Conservation (phyloP, 1,140 invertebrate species). For the Stenopsyche tienmushanensis region DNA sequence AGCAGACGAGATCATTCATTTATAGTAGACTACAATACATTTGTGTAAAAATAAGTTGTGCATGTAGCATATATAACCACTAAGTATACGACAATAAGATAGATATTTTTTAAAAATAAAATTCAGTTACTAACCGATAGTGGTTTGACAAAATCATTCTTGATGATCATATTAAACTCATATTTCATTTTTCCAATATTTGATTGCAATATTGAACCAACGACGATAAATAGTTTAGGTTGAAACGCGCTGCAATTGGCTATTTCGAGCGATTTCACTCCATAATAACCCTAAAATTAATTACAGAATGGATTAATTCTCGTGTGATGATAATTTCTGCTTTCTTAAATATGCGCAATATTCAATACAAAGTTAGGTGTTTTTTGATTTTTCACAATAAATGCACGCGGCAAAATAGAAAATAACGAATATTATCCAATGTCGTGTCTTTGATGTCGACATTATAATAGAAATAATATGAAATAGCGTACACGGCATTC, state of each 20-base stretch:
- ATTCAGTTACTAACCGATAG: background rate
- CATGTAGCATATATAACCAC: background rate
- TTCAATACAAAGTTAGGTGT: background rate
- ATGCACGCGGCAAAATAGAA: background rate
- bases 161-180: too few species aligned
- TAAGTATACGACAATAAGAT: background rate
- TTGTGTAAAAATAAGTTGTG: too few species aligned
- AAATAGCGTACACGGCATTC: too few species aligned
- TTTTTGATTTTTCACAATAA: background rate
- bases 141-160: background rate
- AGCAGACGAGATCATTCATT: too few species aligned
- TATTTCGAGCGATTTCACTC: background rate
- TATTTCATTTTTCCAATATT: background rate
- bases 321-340: background rate
- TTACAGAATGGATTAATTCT: too few species aligned
- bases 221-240: background rate
- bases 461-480: background rate
- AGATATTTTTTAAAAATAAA: background rate
- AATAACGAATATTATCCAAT: background rate
- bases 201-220: background rate
- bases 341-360: background rate
- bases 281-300: slow-evolving; percentile 1
- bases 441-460: background rate
- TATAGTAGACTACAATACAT: too few species aligned
- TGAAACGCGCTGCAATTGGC: background rate